Base-by-base conservation (phyloP, 2,888 invertebrate species). In the Timema cristinae region DNA sequence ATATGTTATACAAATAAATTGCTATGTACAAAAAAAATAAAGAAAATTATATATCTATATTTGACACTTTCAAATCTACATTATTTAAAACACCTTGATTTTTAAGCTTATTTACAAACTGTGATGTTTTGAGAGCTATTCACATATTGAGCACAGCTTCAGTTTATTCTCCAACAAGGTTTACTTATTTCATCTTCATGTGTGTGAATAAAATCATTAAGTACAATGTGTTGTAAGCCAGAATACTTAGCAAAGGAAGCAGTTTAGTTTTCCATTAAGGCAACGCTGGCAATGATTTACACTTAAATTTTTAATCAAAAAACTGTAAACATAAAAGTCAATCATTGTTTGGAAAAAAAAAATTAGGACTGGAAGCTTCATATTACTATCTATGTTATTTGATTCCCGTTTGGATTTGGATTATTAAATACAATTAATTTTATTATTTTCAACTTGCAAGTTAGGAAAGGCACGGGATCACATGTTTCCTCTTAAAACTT, bases 11-110 rank as follows among this genome's bases (percentile, higher is more conserved):
- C 69, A 70, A 73, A 71, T 72, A 69, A 72, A 70, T 56, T 70
- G 70, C 70, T 73, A 70, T 73, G 66, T 74, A 74, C 73, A 73
- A 72, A 72, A 70, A 71, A 73, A 61, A n/a, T n/a, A 68, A 69
- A 51, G 68, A 69, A 63, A 66, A 68, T 63, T 63, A 13, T 61
- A 66, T 67, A 69, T 72, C 69, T 69, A 73, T 59, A 71, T 50
- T 72, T 69, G 51, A 71, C 69, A 70, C 67, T 68, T 66, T 51
- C 71, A 71, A 67, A 71, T 63, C 63, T 63, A 63, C 63, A 63
- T 59, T 15, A 59, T 59, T 15, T 56, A 8, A 56, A 56, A 56
- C n/a, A 59, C 32, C 59, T 8, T 63, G 11, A 47, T 15, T 32
- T 32, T 15, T 32, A 13, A 67, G 49, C 13, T 50, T 32, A 49